Evolutionary conservation across 2,888 invertebrate genomes (phyloP).

Genomic region (Drosophila setosimentum): DNA sequence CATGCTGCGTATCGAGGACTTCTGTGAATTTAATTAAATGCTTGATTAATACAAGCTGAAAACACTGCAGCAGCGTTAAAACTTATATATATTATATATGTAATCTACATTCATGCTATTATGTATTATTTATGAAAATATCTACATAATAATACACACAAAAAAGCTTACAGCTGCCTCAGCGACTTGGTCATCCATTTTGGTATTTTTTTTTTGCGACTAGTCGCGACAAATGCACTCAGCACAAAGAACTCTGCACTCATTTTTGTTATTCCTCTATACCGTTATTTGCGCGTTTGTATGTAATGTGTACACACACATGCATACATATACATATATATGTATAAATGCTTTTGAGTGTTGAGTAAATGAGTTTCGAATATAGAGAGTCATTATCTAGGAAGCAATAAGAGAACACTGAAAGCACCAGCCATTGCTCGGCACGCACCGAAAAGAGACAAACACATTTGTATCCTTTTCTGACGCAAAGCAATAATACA

Average conservation of each 20-base stretch:
- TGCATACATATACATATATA: not conserved
- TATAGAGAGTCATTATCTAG: too few species aligned
- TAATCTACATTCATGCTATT: not conserved
- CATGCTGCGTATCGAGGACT: not conserved
- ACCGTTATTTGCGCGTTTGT: not conserved
- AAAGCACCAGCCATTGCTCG: not conserved
- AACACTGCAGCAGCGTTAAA: too few species aligned
- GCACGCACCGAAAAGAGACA: not conserved
- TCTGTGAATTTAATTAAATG: not conserved
- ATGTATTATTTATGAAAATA: not conserved
- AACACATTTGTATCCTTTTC: not conserved
- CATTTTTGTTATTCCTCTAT: not conserved
- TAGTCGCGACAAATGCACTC: not conserved
- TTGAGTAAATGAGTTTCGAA: not conserved
- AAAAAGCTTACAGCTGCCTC: not conserved
- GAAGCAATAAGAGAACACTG: not conserved
- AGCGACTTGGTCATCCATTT: not conserved
- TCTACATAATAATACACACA: not conserved
- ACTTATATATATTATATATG: not conserved
- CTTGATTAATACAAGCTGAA: not conserved
- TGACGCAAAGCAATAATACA: not conserved
- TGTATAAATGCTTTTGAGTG: not conserved
- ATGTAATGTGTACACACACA: not conserved
- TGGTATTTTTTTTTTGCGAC: not conserved
- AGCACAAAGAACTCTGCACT: not conserved